Base-by-base conservation (phyloP, 2,797 vertebrate genomes). In the Sciurus vulgaris region DNA sequence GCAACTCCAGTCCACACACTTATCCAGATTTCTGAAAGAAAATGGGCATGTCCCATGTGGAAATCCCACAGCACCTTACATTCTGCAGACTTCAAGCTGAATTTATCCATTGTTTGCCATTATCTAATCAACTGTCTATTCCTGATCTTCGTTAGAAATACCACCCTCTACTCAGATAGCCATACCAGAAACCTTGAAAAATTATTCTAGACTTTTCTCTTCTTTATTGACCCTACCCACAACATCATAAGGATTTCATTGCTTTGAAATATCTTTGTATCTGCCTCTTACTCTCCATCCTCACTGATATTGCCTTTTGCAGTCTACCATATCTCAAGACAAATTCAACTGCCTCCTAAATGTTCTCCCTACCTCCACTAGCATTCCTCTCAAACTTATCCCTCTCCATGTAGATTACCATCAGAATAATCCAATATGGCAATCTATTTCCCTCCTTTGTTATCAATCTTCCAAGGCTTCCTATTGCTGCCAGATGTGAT, bases 71-170 rank as follows among this genome's bases (percentile, higher is more conserved):
- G 51, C 10, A 81, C 17, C 81, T 92, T 35, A 81, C 89, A 77
- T 77, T 72, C 61, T 92, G 28, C 35, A 89, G 44, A 26, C 72
- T 77, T 33, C 61, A 70, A 49, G 74, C 3, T 82, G 44, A 82
- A 82, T 63, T 41, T 74, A 59, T 38, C 35, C 24, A 4, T 41
- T 72, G 28, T 56, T 86, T 20, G 35, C 63, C 61, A 93, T 72
- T 93, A 9, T 86, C 33, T 69, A 7, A 49, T 81, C 30, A 7
- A 82, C 10, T 12, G 5, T 56, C 44, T 41, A 61, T 51, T 85
- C 54, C 69, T 74, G 30, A 70, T 65, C 44, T 89, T 89, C 28
- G 7, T 86, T 59, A 95, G 61, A 89, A 86, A 76, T 72, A 76
- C 14, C 7, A 74, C 33, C 18, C 35, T 95, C 20, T 94, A 18